Conservation (phyloP, 2,113 vertebrate genomes). For the Gavialis gangeticus region DNA sequence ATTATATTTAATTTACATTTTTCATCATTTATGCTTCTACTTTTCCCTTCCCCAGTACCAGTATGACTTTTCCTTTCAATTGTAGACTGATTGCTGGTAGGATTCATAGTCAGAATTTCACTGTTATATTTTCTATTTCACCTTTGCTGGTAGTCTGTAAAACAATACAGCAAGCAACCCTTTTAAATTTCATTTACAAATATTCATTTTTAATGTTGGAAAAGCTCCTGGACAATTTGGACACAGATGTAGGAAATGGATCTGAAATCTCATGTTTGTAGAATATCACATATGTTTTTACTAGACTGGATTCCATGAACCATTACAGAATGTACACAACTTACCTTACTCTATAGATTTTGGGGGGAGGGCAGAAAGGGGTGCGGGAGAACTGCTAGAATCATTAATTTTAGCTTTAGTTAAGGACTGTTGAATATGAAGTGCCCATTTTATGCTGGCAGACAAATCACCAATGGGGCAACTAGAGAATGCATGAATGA, state of each 20-base stretch:
- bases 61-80: neutral
- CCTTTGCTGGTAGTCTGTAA: conserved; percentile 37
- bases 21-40: neutral
- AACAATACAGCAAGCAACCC: neutral
- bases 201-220: neutral
- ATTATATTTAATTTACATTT: neutral
- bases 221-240: conserved; percentile 18
- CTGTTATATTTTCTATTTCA: conserved; percentile 2
- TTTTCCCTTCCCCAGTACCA: neutral
- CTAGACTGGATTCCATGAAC: neutral
- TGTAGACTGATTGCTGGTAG: neutral
- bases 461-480: conserved; percentile 77
- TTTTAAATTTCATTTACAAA: conserved; percentile 25
- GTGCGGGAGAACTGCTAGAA: conserved; percentile 14
- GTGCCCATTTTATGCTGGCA: conserved; percentile 66
- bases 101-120: conserved; percentile 7
- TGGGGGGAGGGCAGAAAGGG: neutral
- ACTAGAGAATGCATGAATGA: conserved; percentile 90
- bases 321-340: neutral
- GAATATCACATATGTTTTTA: neutral
- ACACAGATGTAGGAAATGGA: neutral
- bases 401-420: conserved; percentile 62
- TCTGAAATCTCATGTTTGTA: conserved; percentile 31
- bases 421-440: conserved; percentile 73
- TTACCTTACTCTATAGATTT: conserved; percentile 39